Percentiles rank a stretch among this genome's conserved stretches.
Evolutionary conservation across 1,140 invertebrate species (phyloP).

Genomic region (Lasioglossum baleicum): DNA sequence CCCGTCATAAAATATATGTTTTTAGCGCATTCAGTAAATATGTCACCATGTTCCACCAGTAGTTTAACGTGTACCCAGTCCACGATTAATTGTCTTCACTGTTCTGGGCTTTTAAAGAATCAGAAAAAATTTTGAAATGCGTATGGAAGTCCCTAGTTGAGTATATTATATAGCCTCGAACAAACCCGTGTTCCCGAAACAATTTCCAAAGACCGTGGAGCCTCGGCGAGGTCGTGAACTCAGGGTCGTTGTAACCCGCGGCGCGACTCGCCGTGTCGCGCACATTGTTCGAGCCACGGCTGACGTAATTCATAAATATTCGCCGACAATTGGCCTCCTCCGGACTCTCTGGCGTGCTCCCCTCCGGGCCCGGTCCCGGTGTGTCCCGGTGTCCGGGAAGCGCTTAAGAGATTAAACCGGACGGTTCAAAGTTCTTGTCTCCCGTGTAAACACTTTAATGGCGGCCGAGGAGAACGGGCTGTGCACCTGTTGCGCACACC

Average conservation of each 20-base stretch:
- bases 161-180: not conserved
- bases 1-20: too few relatives aligned
- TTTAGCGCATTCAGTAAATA: too few relatives aligned
- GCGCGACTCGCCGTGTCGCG: not conserved
- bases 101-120: too few relatives aligned
- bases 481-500: slow-evolving; percentile 61
- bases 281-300: slow-evolving; percentile 7
- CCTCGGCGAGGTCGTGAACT: slow-evolving; percentile 16
- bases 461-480: slow-evolving; percentile 48
- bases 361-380: not conserved
- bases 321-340: not conserved
- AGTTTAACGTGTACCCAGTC: too few relatives aligned
- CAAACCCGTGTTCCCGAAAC: not conserved
- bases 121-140: too few relatives aligned
- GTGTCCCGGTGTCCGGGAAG: slow-evolving; percentile 39
- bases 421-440: slow-evolving; percentile 67
- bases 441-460: slow-evolving; percentile 65
- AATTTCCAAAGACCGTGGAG: not conserved
- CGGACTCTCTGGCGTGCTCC: slow-evolving; percentile 10
- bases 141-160: too few relatives aligned
- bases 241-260: slow-evolving; percentile 11
- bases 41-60: too few relatives aligned
- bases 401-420: slow-evolving; percentile 63
- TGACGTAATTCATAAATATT: slow-evolving; percentile 61
- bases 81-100: too few relatives aligned